Evolutionary conservation across 2,888 invertebrate genomes (phyloP).

Genomic region (Agriopis leucophaearia): DNA sequence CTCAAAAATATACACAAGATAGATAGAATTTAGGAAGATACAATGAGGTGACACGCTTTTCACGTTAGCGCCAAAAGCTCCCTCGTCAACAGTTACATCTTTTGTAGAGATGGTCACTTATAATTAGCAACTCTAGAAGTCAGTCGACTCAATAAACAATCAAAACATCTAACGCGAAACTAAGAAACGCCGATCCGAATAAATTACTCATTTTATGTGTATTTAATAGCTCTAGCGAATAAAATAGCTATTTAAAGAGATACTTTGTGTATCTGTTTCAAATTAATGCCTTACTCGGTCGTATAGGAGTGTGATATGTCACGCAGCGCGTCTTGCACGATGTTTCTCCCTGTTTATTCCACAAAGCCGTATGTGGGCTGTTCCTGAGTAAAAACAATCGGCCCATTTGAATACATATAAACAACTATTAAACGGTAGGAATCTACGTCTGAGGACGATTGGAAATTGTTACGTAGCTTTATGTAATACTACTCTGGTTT

Average conservation of each 20-base stretch:
- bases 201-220: constrained; percentile 58
- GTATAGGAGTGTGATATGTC: constrained; percentile 57
- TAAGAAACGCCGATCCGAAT: constrained; percentile 58
- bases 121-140: constrained; percentile 23
- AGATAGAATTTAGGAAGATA: no score
- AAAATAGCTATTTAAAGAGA: constrained; percentile 65
- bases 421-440: constrained; percentile 42
- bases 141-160: constrained; percentile 41
- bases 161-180: constrained; percentile 63
- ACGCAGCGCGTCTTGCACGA: constrained; percentile 60
- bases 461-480: constrained; percentile 12
- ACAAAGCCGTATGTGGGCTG: constrained; percentile 61
- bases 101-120: constrained; percentile 6
- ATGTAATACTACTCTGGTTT: background rate
- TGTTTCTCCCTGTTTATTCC: constrained; percentile 60
- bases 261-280: constrained; percentile 63
- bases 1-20: no score
- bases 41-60: no score
- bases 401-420: constrained; percentile 48
- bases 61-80: no score
- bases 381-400: constrained; percentile 50
- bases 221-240: constrained; percentile 59
- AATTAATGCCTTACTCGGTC: constrained; percentile 57
- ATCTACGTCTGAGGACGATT: constrained; percentile 17
- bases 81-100: background rate